phyloP scores from a whole-genome alignment of 2,888 invertebrate species.

The Hypolimnas misippus region DNA sequence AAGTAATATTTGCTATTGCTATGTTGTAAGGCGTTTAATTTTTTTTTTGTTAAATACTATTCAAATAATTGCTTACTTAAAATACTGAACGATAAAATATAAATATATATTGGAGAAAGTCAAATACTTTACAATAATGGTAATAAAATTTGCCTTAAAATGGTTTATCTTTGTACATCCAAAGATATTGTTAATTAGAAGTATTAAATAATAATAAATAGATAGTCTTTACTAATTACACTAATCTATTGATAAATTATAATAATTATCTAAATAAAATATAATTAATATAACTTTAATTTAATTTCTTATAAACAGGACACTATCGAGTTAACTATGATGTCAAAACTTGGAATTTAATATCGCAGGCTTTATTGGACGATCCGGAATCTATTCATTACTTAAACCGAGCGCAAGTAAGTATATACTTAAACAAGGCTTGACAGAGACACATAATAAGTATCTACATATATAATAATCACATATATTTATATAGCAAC shows the following conservation, averaged over 20 bases:
- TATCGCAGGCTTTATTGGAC: conserved; percentile 65
- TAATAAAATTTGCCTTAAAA: too few relatives aligned
- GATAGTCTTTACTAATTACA: too few relatives aligned
- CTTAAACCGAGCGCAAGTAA: conserved; percentile 89
- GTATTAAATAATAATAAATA: too few relatives aligned
- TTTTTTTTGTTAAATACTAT: background rate
- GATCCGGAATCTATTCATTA: conserved; percentile 81
- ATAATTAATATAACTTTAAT: background rate
- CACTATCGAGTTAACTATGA: conserved; percentile 88
- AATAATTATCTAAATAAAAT: too few relatives aligned
- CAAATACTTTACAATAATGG: too few relatives aligned
- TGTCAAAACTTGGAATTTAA: conserved; percentile 79
- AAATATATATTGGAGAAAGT: too few relatives aligned
- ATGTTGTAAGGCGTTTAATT: background rate
- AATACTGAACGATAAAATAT: too few relatives aligned
- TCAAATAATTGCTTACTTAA: too few relatives aligned
- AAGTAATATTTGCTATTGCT: background rate
- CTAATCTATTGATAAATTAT: too few relatives aligned
- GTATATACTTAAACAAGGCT: conserved; percentile 27
- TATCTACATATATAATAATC: conserved; percentile 4
- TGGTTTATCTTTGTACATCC: too few relatives aligned
- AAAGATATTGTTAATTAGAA: too few relatives aligned
- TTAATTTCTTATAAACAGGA: conserved; percentile 61
- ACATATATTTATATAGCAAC: too few relatives aligned
- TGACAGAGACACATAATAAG: conserved; percentile 9